Evolutionary conservation across 2,888 invertebrate genomes (phyloP).

Genomic region (Parapristionchus giblindavisi): DNA sequence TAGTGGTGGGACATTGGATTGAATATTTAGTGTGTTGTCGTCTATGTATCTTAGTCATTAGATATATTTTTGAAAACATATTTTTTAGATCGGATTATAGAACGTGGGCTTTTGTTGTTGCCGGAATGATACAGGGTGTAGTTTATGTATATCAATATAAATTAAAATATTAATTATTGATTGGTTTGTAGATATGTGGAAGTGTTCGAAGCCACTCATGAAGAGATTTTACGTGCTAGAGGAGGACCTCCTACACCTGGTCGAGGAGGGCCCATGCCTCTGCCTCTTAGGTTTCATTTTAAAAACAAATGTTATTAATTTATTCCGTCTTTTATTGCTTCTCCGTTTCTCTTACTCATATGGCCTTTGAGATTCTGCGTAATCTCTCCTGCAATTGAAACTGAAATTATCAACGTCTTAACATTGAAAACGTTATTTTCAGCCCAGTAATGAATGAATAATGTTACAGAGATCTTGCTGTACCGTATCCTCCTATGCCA

Average conservation of each 20-base stretch:
- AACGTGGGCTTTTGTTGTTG: too few relatives aligned
- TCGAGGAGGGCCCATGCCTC: conserved; percentile 23
- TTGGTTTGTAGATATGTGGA: conserved; percentile 64
- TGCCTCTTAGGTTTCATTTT: not conserved
- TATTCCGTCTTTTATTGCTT: not conserved
- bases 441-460: not conserved
- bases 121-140: too few relatives aligned
- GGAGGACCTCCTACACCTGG: not conserved
- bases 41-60: too few relatives aligned
- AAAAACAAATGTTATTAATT: too few relatives aligned
- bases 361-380: not conserved
- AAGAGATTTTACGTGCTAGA: conserved; percentile 46
- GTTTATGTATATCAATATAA: too few relatives aligned
- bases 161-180: too few relatives aligned
- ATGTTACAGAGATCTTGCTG: conserved; percentile 25
- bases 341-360: too few relatives aligned
- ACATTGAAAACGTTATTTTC: not conserved
- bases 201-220: conserved; percentile 53
- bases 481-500: conserved; percentile 9
- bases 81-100: too few relatives aligned
- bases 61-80: too few relatives aligned
- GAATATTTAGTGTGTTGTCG: too few relatives aligned
- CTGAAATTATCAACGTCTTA: not conserved
- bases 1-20: too few relatives aligned
- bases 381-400: not conserved